Conservation (phyloP, 2,797 vertebrate species). For the Fistularia commersonii region DNA sequence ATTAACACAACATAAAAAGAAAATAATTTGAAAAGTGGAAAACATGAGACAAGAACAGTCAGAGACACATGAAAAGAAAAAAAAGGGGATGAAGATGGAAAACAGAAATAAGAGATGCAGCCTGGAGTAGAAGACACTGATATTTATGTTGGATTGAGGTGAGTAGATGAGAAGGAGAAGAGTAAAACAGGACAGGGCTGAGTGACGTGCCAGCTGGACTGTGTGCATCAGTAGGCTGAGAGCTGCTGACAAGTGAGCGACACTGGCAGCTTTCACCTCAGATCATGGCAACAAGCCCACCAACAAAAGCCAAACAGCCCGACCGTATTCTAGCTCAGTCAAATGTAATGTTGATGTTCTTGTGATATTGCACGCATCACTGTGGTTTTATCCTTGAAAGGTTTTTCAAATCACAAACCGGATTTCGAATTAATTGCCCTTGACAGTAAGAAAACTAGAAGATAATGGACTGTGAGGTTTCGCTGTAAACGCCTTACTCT, state of each 20-base stretch:
- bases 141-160: neutral
- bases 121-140: neutral
- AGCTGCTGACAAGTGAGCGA: slow-evolving; percentile 37
- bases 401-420: too few species aligned
- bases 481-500: too few species aligned
- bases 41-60: neutral
- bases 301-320: neutral
- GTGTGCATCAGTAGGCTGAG: slow-evolving; percentile 24
- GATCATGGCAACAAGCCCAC: neutral
- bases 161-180: slow-evolving; percentile 4
- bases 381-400: too few species aligned
- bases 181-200: slow-evolving; percentile 8
- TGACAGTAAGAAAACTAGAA: too few species aligned
- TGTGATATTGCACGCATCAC: too few species aligned
- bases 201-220: slow-evolving; percentile 39
- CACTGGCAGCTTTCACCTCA: slow-evolving; percentile 32
- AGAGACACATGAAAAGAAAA: neutral
- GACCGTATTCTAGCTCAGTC: slow-evolving; percentile 6
- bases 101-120: neutral
- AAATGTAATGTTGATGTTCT: too few species aligned
- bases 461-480: too few species aligned
- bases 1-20: neutral
- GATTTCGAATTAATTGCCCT: too few species aligned
- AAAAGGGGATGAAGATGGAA: neutral
- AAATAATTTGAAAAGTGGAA: neutral